Base-by-base conservation (phyloP, 2,888 invertebrate genomes). In the Octodonta nipae region DNA sequence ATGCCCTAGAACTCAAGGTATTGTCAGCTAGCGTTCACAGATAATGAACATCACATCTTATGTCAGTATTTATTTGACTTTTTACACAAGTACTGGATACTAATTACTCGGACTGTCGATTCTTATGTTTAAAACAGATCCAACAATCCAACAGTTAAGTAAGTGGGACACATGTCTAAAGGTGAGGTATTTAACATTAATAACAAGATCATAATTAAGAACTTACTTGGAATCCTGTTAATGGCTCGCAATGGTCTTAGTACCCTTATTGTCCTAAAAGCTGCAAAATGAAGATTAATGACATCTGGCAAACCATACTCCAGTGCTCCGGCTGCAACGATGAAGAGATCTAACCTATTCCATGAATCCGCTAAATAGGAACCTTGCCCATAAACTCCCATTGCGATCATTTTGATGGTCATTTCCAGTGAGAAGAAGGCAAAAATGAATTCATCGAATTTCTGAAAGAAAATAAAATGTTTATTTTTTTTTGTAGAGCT, bases 191-290 rank as follows among this genome's bases (percentile, higher is more conserved):
- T 17, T 17, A 17, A 6, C 17, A 7, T 17, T 17, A 7, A 12
- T 5, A 25, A 25, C 8, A 25, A 25, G 3, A 5, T 2, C 4
- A 25, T 25, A 3, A 17, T 26, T n/a, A 4, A 8, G 16, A 51
- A 79, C 89, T 87, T 71, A 89, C 96, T 98, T 60, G 98, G 98
- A 75, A 98, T 98, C 63, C 98, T 79, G 73, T 98, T 99, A 66
- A 98, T 99, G 43, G 98, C 98, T 49, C 98, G 69, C 46, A 99
- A 69, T 28, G 98, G 98, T 57, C 98, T 70, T 42, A 99, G 71
- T 42, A 98, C 98, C 58, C 98, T 75, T 57, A 98, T 93, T 42
- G 98, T 98, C 55, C 98, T 73, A 59, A 98, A 96, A 35, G 98
- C 93, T 40, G 96, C 92, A 60, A 98, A 70, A 67, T 96, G 98